Percentiles rank a stretch among this genome's conserved stretches.
These are phyloP conservation scores for Tarsius wallacei DNA, from an alignment of 2,797 vertebrate species.

Conservation along the genomic window DNA sequence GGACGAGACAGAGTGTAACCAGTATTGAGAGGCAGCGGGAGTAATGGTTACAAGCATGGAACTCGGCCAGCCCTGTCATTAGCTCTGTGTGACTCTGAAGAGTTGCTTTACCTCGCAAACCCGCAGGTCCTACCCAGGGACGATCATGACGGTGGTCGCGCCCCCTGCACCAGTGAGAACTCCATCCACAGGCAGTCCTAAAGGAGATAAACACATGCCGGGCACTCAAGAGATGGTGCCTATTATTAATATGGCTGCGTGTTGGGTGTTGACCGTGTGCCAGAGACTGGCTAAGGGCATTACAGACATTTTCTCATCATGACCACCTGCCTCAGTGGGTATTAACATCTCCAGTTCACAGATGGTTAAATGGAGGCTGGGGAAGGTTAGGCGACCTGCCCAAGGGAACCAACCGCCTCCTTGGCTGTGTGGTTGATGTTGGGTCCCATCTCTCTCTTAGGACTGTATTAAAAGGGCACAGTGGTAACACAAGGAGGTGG, in stretches of 20 bases:
- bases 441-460: background rate
- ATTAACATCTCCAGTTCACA: background rate
- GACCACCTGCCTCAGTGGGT: background rate
- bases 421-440: background rate
- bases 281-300: background rate
- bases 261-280: background rate
- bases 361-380: background rate
- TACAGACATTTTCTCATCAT: background rate
- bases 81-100: background rate
- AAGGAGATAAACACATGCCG: background rate
- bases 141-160: rapidly evolving
- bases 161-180: background rate
- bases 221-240: background rate
- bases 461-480: background rate
- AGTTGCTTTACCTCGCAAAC: background rate
- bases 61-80: background rate
- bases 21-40: background rate
- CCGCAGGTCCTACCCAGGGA: background rate
- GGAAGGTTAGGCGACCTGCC: background rate
- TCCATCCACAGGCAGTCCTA: background rate
- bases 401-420: background rate
- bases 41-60: background rate
- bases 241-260: background rate
- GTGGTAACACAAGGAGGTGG: background rate
- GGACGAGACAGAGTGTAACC: background rate